Base-by-base conservation (phyloP, 2,888 invertebrate genomes). In the Xestoiulus laeticollis region DNA sequence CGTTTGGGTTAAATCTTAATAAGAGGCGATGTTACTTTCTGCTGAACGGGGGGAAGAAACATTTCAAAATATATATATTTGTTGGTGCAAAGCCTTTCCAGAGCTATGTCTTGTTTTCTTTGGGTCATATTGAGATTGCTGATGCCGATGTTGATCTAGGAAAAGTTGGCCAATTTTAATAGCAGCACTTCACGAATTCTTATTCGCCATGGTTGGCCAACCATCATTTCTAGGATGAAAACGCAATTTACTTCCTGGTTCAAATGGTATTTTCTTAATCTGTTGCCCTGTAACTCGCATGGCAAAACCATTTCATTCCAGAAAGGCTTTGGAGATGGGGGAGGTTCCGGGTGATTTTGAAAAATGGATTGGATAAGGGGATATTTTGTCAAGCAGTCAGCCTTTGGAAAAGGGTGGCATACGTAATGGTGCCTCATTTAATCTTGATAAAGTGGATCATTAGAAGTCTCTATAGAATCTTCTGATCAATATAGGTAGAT, bases 381-480 rank as follows among this genome's bases (percentile, higher is more conserved):
- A 78, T 78, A 78, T 78, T 78, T 78, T 78, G 78, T 78, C 78
- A 78, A 78, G 30, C 78, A 78, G 78, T 78, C 78, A 78, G 78
- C 30, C 78, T 26, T 30, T 78, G 78, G 78, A 30, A 78, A 10
- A 78, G 78, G 78, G 78, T 26, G 78, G 78, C 26, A 78, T 78
- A 30, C 30, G 78, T 78, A 78, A 78, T 78, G 78, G 78, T 30
- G 26, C 30, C 78, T 78, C 78, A 30, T 78, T 78, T 78, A 78
- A 78, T 78, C 78, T 78, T 78, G 78, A 78, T 78, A 78, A 78
- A 78, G 78, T 78, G 78, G 78, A 78, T 78, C 78, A 78, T 78
- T 78, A 78, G 78, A 78, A 26, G 78, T 78, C 78, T 78, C 78
- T 30, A 78, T 78, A 78, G 30, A 78, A 30, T 30, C 78, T 3